These are phyloP conservation scores for Pediacus dermestoides DNA, from an alignment of 2,888 invertebrate genomes.

Conservation along the genomic window DNA sequence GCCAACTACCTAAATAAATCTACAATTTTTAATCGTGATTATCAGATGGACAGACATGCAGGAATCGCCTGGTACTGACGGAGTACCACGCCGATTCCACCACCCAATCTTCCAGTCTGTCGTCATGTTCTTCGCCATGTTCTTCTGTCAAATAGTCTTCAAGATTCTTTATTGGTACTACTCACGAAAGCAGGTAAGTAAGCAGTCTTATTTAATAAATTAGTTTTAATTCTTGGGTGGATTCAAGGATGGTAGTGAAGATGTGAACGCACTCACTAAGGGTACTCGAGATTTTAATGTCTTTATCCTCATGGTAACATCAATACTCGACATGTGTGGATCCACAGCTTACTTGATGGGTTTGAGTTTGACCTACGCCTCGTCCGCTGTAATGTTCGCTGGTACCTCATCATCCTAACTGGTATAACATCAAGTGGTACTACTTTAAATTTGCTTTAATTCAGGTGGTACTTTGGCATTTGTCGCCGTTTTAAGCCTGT, in stretches of 20 bases:
- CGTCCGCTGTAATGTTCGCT: conserved; percentile 95
- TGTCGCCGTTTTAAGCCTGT: conserved; percentile 81
- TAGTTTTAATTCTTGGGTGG: too few species aligned
- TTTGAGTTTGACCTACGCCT: conserved; percentile 84
- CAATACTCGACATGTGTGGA: conserved; percentile 83
- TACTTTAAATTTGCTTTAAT: too few species aligned
- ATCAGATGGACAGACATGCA: conserved; percentile 82
- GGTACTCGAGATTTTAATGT: conserved; percentile 77
- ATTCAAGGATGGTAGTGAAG: conserved; percentile 49
- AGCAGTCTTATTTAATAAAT: too few species aligned
- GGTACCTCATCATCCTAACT: too few species aligned
- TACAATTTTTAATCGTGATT: too few species aligned
- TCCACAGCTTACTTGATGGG: conserved; percentile 91
- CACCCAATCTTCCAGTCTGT: conserved; percentile 90
- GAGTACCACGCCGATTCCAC: conserved; percentile 65
- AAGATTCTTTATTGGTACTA: conserved; percentile 61
- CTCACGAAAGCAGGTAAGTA: conserved; percentile 55
- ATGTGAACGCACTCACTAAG: conserved; percentile 60
- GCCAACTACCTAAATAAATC: too few species aligned
- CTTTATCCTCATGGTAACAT: conserved; percentile 77
- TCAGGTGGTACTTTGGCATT: conserved; percentile 72
- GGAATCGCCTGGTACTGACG: conserved; percentile 64
- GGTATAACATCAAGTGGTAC: too few species aligned
- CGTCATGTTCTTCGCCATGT: conserved; percentile 88
- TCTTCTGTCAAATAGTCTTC: conserved; percentile 78